Evolutionary conservation across 2,888 invertebrate genomes (phyloP).

Genomic region (Mythimna vitellina): DNA sequence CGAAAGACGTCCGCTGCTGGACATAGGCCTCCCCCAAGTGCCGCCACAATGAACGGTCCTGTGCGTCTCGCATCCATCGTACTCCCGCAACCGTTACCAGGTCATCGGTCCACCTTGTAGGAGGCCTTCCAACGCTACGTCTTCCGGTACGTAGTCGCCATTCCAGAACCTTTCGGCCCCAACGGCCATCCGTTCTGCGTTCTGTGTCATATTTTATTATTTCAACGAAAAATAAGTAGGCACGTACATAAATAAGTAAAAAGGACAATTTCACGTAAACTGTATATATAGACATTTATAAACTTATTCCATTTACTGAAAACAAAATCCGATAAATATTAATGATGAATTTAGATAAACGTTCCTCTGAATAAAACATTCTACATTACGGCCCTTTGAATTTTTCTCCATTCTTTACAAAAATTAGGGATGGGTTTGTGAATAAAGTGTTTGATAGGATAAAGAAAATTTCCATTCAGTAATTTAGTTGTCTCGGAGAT

Average conservation of each 20-base stretch:
- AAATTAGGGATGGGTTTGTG: conserved; percentile 26
- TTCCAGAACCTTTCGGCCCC: too few species aligned
- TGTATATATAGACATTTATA: conserved; percentile 20
- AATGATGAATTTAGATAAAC: conserved; percentile 41
- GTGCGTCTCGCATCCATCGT: too few species aligned
- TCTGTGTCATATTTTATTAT: too few species aligned
- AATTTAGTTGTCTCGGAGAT: neutral
- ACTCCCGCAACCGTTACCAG: too few species aligned
- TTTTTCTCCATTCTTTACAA: conserved; percentile 31
- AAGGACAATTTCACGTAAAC: neutral
- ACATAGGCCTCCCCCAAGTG: too few species aligned
- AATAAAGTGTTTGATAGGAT: neutral
- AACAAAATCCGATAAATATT: conserved; percentile 51
- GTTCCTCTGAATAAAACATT: conserved; percentile 49
- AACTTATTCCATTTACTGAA: conserved; percentile 19
- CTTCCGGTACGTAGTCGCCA: too few species aligned
- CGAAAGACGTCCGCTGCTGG: too few species aligned
- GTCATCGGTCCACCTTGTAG: too few species aligned
- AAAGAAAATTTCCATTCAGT: conserved; percentile 9
- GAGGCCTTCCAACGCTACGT: too few species aligned
- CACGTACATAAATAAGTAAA: neutral
- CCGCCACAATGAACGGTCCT: too few species aligned
- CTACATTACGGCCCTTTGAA: conserved; percentile 34
- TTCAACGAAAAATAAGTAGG: neutral
- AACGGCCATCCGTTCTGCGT: too few species aligned